Evolutionary conservation across 1,140 invertebrate genomes (phyloP), one percentile per base, ranked within the genome.

Genomic region (Ceratina japonica): DNA sequence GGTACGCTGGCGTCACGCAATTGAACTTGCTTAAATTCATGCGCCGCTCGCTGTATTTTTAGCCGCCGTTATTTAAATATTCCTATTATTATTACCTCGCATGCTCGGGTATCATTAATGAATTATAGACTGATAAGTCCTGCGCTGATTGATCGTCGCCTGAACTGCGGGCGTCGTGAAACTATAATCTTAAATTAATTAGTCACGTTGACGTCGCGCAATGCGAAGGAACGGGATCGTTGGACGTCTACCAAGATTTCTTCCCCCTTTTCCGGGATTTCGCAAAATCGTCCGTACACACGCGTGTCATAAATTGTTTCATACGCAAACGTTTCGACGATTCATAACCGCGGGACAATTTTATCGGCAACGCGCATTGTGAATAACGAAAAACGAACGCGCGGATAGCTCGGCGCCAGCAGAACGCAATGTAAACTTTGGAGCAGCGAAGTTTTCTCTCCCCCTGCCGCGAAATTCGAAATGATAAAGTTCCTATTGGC

Each of bases 21-120:
- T 31, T 31, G 59, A 82, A 85, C 76, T 85, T 85, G 69, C 49
- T 75, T 54, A 78, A 63, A 82, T 59, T 77, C 76, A 78, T 66
- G 37, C 37, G 37, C 65, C 16, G 20, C 22, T n/a, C 44, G 22
- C 27, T 12, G 22, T 16, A 18, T 51, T 65, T 27, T 12, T 2
- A 37, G n/a, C 18, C 31, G 15, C 27, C 31, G 37, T 49, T 4
- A 15, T 49, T 65, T 3, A 13, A 13, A 65, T 65, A 44, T 65
- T 31, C 20, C 15, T 49, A 65, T 65, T 49, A 49, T 44, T 44
- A 44, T 44, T 10, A 44, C 31, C n/a, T 44, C 18, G 13, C 63
- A 49, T 20, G 15, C n/a, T n/a, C 37, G 44, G n/a, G 63, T 18
- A n/a, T 37, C 37, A 20, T 65, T 44, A 65, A 65, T 37, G 63